Percentiles rank a stretch among this genome's conserved stretches.
These are phyloP conservation scores for Tridacna gigas DNA, from an alignment of 2,888 invertebrate genomes.

Conservation along the genomic window DNA sequence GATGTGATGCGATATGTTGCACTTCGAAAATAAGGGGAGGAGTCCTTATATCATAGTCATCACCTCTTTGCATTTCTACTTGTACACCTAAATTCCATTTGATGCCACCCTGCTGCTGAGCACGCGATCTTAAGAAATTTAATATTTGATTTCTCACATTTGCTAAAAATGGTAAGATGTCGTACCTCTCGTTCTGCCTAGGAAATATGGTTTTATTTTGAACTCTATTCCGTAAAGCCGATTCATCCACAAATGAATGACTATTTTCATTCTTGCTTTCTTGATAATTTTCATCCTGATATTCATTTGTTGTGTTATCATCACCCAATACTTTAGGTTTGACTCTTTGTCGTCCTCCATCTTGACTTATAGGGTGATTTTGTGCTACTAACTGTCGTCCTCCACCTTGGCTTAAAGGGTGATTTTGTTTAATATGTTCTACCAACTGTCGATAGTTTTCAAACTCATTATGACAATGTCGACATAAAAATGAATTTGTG, in stretches of 20 bases:
- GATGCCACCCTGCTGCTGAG: constrained; percentile 21
- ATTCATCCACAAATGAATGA: constrained; percentile 19
- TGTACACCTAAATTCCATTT: constrained; percentile 54
- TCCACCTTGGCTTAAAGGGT: constrained; percentile 16
- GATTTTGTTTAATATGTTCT: not conserved
- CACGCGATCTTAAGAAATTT: constrained; percentile 13
- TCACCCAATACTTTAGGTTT: no score
- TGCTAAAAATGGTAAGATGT: constrained; percentile 47
- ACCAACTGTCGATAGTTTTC: constrained; percentile 3
- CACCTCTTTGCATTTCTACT: constrained; percentile 51
- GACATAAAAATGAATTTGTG: constrained; percentile 5
- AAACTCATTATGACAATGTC: constrained; percentile 25
- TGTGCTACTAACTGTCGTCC: not conserved
- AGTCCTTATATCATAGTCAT: constrained; percentile 22
- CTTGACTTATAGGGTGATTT: not conserved
- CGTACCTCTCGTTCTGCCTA: constrained; percentile 33
- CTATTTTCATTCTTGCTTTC: not conserved
- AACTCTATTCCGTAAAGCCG: constrained; percentile 26
- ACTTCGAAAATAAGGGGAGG: constrained; percentile 44
- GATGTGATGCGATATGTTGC: constrained; percentile 33
- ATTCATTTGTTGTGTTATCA: not conserved
- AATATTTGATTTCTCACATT: constrained; percentile 24
- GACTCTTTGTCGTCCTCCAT: not conserved
- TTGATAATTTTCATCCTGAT: not conserved
- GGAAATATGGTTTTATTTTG: constrained; percentile 38